Conservation (phyloP, 2,888 invertebrate species). For the Koerneria pararmatus region DNA sequence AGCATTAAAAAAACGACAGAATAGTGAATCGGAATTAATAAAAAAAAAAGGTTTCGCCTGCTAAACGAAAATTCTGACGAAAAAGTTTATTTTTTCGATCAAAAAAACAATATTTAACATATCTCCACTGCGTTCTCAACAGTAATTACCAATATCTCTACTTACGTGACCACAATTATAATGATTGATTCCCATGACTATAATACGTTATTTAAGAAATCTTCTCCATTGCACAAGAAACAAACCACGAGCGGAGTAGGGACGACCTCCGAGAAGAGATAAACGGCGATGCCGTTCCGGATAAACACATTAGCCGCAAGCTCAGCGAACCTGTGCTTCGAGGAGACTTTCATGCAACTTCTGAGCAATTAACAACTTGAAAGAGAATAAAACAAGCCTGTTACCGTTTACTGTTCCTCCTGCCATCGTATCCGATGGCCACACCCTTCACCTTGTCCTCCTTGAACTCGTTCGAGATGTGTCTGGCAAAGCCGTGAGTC, state of each 20-base stretch:
- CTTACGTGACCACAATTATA: too few relatives aligned
- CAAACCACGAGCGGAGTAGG: slow-evolving; percentile 83
- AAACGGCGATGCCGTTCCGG: slow-evolving; percentile 73
- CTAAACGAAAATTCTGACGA: too few relatives aligned
- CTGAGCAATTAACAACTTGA: not conserved
- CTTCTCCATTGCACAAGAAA: slow-evolving; percentile 10
- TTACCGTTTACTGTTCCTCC: slow-evolving; percentile 44
- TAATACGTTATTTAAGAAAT: too few relatives aligned
- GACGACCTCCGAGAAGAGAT: slow-evolving; percentile 75
- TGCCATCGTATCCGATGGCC: slow-evolving; percentile 56
- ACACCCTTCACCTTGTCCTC: slow-evolving; percentile 34
- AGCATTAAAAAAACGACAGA: too few relatives aligned
- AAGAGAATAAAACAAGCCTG: not conserved
- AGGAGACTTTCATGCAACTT: not conserved
- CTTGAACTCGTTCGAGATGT: slow-evolving; percentile 37
- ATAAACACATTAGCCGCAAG: slow-evolving; percentile 80
- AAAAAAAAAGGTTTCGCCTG: too few relatives aligned
- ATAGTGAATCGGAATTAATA: too few relatives aligned
- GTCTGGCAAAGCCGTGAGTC: slow-evolving; percentile 52
- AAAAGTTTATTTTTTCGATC: too few relatives aligned
- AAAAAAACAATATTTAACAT: too few relatives aligned
- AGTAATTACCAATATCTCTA: too few relatives aligned
- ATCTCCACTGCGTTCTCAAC: too few relatives aligned
- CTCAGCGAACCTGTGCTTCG: slow-evolving; percentile 75
- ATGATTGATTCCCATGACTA: too few relatives aligned